Base-by-base conservation (phyloP, 1,140 invertebrate genomes). In the Diabrotica virgifera region DNA sequence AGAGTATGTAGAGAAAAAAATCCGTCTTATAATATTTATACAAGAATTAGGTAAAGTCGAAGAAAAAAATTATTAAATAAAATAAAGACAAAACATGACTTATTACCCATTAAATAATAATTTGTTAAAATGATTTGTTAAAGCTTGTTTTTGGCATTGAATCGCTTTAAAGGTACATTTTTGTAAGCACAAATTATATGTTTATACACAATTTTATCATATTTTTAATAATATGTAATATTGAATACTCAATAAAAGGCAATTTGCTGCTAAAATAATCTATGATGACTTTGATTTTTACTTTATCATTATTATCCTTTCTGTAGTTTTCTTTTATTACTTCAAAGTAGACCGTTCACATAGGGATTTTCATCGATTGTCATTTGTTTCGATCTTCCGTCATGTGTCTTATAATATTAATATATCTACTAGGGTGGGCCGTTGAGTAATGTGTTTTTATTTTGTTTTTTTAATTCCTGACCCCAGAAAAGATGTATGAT, bases 181-280 rank as follows among this genome's bases (percentile, higher is more conserved):
- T 76, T 75, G 72, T 76, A 76, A 76, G 74, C 74, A 76, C 74
- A 76, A 76, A 71, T 72, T 70, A 74, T 76, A 74, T 76, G 74
- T 76, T 76, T 76, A 76, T 76, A 76, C 74, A 76, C 74, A 65
- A 67, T 71, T 76, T 76, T 76, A 76, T 74, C 74, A 76, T 75
- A 76, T 76, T 76, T 76, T 76, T 76, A 76, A 76, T 76, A 76
- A 73, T 71, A 68, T 71, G 67, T 70, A 70, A 70, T 68, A 67
- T 70, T 67, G 59, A 65, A 67, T 62, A 62, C 59, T 62, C 51
- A 62, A 62, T 62, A 62, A 62, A 62, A 36, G 59, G 59, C 59
- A 59, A 46, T 46, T 46, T 46, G 40, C 40, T 46, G 40, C 40
- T 46, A 46, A 46, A 46, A 46, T 46, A 46, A 8, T 8, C 40